Percentiles rank a stretch among this genome's conserved stretches.
Conservation (phyloP, 64 coral and sea anemone genomes). For the Porites lutea region DNA sequence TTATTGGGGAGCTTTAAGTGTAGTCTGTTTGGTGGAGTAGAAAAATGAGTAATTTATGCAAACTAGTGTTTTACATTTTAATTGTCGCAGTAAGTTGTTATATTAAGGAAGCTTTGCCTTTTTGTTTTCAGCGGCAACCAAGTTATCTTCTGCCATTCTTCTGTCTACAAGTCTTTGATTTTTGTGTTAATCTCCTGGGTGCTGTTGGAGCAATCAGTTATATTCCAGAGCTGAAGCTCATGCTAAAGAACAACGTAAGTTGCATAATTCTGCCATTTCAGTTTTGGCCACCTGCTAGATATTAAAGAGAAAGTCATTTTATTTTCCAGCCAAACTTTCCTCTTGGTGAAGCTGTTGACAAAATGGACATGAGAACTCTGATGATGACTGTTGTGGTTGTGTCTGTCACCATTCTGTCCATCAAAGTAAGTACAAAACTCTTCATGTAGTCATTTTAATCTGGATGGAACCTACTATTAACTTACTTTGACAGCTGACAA, state of each 20-base stretch:
- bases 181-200: slow-evolving; percentile 91
- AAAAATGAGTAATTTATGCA: too few species aligned
- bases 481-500: too few species aligned
- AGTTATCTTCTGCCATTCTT: slow-evolving; percentile 96
- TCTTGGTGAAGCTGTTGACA: slow-evolving; percentile 83
- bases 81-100: background rate
- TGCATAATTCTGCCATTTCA: background rate
- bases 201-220: slow-evolving; percentile 95
- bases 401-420: slow-evolving; percentile 72
- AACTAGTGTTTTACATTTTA: background rate
- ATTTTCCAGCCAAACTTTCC: slow-evolving; percentile 77
- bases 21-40: too few species aligned
- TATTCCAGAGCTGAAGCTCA: slow-evolving; percentile 82
- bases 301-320: background rate
- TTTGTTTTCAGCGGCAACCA: slow-evolving; percentile 81
- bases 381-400: slow-evolving; percentile 89
- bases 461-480: too few species aligned
- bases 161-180: slow-evolving; percentile 99
- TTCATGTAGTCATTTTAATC: too few species aligned
- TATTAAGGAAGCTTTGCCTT: background rate
- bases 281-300: too few species aligned
- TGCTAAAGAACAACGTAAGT: slow-evolving; percentile 92
- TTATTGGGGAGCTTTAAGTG: too few species aligned
- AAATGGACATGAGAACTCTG: slow-evolving; percentile 79
- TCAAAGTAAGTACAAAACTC: slow-evolving; percentile 69